Evolutionary conservation across 2,888 invertebrate species (phyloP).

Genomic region (Ceraclea dissimilis): DNA sequence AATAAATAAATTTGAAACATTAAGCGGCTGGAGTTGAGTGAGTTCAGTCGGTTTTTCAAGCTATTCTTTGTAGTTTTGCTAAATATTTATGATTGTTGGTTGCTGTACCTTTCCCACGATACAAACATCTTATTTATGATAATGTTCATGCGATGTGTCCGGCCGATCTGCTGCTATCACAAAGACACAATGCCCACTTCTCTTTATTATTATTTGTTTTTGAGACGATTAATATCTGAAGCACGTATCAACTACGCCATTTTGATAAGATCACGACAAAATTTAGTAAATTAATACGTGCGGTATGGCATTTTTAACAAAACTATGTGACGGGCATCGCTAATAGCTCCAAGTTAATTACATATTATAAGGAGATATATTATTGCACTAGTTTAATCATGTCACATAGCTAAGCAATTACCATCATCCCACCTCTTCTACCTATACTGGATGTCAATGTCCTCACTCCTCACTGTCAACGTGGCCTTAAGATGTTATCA

Average conservation of each 20-base stretch:
- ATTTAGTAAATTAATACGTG: conserved; percentile 1
- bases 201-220: not conserved
- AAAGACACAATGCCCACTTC: not conserved
- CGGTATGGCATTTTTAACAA: not conserved
- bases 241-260: not conserved
- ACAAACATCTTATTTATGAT: not conserved
- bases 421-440: not conserved
- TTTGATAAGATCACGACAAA: not conserved
- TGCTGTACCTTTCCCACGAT: not conserved
- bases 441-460: too few relatives aligned
- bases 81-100: not conserved
- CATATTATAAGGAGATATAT: not conserved
- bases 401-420: not conserved
- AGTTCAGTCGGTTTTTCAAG: not conserved
- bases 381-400: not conserved
- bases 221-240: not conserved
- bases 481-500: not conserved
- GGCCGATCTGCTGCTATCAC: not conserved
- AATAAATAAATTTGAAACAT: too few relatives aligned
- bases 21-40: too few relatives aligned
- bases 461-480: not conserved
- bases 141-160: not conserved
- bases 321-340: not conserved
- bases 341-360: not conserved
- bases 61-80: not conserved